Evolutionary conservation across 2,797 vertebrate species (phyloP).

Genomic region (Hephaestus fuliginosus): DNA sequence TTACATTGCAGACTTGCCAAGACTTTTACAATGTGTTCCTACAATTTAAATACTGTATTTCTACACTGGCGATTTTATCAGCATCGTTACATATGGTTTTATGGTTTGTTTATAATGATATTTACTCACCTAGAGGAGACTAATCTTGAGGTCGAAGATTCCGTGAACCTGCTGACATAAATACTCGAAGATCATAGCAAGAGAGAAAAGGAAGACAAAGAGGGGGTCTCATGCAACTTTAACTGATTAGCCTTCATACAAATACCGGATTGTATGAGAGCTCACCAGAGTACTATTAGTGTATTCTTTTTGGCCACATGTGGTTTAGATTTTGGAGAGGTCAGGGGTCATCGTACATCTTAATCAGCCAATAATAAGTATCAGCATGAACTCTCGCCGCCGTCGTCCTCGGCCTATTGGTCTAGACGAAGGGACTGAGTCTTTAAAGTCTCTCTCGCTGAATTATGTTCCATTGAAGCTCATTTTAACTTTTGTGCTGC

Average conservation of each 20-base stretch:
- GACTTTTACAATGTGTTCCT: conserved; percentile 42
- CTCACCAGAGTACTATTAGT: conserved; percentile 65
- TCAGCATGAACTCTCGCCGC: conserved; percentile 76
- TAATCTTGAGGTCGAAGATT: background rate
- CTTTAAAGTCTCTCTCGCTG: conserved; percentile 22
- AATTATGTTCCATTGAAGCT: conserved; percentile 26
- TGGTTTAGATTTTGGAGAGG: conserved; percentile 79
- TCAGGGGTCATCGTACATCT: conserved; percentile 72
- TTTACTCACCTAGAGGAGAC: conserved; percentile 18
- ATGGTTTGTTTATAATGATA: conserved; percentile 46
- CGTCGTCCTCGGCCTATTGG: conserved; percentile 34
- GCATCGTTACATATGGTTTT: conserved; percentile 22
- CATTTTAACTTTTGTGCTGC: conserved; percentile 16
- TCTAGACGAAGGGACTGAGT: conserved; percentile 24
- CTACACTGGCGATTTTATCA: conserved; percentile 28
- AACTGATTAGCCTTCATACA: conserved; percentile 42
- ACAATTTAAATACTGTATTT: conserved; percentile 23
- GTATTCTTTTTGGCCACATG: conserved; percentile 71
- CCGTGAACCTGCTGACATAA: conserved; percentile 24
- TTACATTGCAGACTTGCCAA: conserved; percentile 26
- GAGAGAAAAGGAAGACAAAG: conserved; percentile 20
- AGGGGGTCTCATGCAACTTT: conserved; percentile 30
- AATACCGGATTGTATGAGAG: conserved; percentile 42
- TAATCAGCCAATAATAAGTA: conserved; percentile 75
- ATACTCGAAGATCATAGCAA: conserved; percentile 22